Conservation (phyloP, 2,888 invertebrate species). For the Rhodophaea formosa region DNA sequence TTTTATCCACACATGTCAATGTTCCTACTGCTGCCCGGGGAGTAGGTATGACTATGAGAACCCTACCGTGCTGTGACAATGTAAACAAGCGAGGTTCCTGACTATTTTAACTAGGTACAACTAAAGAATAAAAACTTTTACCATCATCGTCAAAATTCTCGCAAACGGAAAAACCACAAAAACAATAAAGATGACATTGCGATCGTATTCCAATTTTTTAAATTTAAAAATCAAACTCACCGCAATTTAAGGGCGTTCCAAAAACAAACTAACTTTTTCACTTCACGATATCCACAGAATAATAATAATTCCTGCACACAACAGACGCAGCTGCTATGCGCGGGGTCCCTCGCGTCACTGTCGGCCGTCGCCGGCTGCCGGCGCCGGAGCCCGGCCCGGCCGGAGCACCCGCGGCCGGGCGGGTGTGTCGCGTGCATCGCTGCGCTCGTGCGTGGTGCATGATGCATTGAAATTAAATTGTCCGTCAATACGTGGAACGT, state of each 20-base stretch:
- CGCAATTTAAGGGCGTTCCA: neutral
- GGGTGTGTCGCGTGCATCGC: conserved; percentile 4
- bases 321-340: conserved; percentile 3
- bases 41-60: too few relatives aligned
- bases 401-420: neutral
- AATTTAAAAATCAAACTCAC: conserved; percentile 1
- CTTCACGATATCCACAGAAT: conserved; percentile 7
- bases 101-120: too few relatives aligned
- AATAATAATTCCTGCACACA: conserved; percentile 7
- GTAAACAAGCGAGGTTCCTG: too few relatives aligned
- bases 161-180: too few relatives aligned
- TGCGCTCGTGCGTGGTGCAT: neutral
- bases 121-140: too few relatives aligned
- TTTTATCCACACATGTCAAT: too few relatives aligned
- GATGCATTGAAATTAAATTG: conserved; percentile 13
- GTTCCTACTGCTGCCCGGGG: too few relatives aligned
- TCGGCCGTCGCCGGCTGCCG: neutral
- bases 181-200: too few relatives aligned
- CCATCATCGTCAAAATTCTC: too few relatives aligned
- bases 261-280: conserved; percentile 1
- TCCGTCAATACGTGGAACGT: conserved; percentile 4
- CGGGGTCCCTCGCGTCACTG: conserved; percentile 12
- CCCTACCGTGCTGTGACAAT: too few relatives aligned
- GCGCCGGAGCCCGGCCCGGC: neutral
- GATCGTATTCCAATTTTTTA: neutral